These are phyloP conservation scores for Psammodynastes pulverulentus DNA, from an alignment of 2,113 vertebrate genomes.

Conservation along the genomic window DNA sequence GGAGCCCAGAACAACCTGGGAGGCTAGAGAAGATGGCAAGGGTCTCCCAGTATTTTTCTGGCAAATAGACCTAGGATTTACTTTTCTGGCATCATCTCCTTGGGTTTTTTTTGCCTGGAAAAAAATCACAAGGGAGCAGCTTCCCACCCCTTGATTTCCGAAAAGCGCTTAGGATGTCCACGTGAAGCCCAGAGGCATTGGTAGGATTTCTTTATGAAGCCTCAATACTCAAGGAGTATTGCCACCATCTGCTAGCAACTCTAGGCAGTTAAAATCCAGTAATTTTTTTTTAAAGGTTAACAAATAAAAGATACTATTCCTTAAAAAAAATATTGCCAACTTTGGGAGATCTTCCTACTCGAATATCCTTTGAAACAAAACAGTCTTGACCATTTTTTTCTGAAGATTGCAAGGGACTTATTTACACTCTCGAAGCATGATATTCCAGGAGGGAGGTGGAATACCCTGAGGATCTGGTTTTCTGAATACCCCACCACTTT, in stretches of 20 bases:
- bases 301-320: background rate
- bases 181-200: background rate
- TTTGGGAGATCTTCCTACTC: background rate
- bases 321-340: background rate
- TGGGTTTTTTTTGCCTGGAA: background rate
- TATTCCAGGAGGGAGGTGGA: background rate
- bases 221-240: background rate
- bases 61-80: too few relatives aligned
- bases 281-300: too few relatives aligned
- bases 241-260: background rate
- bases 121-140: background rate
- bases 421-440: background rate
- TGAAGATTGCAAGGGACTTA: background rate
- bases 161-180: background rate
- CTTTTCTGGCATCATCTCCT: background rate
- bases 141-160: background rate
- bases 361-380: background rate
- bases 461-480: background rate
- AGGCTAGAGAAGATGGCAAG: too few relatives aligned
- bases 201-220: background rate
- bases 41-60: too few relatives aligned
- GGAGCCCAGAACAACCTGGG: too few relatives aligned
- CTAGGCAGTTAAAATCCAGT: background rate
- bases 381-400: background rate
- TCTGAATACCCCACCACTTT: background rate